A percentile compares a stretch with the other conserved stretches of the same genome.
phyloP scores from a whole-genome alignment of 1,140 invertebrate species.

The Drosophila albomicans region DNA sequence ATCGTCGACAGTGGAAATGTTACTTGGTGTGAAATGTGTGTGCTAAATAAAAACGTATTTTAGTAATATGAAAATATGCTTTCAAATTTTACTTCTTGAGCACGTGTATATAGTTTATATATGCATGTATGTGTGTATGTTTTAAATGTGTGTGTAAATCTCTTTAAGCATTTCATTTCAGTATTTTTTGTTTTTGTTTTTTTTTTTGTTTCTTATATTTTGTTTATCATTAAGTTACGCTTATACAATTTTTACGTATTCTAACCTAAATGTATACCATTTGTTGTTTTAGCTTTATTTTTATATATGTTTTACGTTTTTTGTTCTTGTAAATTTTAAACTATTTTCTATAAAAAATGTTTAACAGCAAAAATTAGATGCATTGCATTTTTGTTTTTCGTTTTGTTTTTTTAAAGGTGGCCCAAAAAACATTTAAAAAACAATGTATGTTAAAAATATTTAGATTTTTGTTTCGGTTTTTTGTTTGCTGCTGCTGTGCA shows the following conservation, averaged over 20 bases:
- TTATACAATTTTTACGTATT: constrained; percentile 82
- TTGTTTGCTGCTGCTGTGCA: constrained; percentile 21
- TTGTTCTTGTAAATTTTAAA: constrained; percentile 73
- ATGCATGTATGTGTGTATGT: constrained; percentile 27
- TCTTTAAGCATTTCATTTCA: constrained; percentile 58
- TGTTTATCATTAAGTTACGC: constrained; percentile 79
- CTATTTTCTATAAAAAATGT: constrained; percentile 69
- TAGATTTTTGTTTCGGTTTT: constrained; percentile 21
- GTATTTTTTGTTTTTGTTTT: constrained; percentile 18
- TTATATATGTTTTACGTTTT: constrained; percentile 42
- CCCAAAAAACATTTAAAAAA: constrained; percentile 62
- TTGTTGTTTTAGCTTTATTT: constrained; percentile 42
- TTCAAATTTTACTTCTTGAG: constrained; percentile 55
- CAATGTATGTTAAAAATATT: constrained; percentile 65
- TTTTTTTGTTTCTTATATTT: constrained; percentile 67
- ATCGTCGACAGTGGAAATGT: no score
- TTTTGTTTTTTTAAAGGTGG: constrained; percentile 42
- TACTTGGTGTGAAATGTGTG: constrained; percentile 14
- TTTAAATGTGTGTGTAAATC: constrained; percentile 34
- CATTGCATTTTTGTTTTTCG: constrained; percentile 39
- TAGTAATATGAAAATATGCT: constrained; percentile 73
- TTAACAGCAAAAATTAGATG: constrained; percentile 71
- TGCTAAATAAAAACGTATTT: constrained; percentile 52
- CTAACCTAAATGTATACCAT: constrained; percentile 81
- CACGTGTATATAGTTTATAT: constrained; percentile 49